Conservation (phyloP, 2,113 vertebrate genomes). For the Forbesichthys papilliferus region DNA sequence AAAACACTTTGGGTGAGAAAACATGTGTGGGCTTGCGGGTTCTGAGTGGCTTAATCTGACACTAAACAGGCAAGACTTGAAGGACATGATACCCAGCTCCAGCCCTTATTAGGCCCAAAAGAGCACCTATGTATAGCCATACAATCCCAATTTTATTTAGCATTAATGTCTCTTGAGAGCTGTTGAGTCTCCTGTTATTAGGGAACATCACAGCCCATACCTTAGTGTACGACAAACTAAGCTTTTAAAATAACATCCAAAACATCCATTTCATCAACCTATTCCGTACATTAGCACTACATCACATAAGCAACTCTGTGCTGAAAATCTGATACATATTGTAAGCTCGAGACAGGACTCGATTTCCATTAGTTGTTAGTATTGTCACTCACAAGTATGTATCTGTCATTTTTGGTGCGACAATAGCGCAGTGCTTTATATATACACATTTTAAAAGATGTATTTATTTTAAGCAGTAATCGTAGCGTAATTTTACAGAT, state of each 20-base stretch:
- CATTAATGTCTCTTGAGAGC: conserved; percentile 42
- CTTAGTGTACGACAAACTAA: not conserved
- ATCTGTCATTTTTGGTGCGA: too few species aligned
- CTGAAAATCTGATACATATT: too few species aligned
- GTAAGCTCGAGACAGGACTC: not conserved
- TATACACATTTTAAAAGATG: too few species aligned
- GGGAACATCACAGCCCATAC: conserved; percentile 10
- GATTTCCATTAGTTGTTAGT: too few species aligned
- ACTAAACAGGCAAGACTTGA: conserved; percentile 58
- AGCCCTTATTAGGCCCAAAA: conserved; percentile 62
- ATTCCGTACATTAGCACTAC: too few species aligned
- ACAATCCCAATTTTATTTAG: conserved; percentile 66
- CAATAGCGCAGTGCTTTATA: too few species aligned
- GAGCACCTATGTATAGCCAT: conserved; percentile 58
- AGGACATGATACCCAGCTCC: conserved; percentile 66
- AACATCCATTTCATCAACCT: conserved; percentile 1
- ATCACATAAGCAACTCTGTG: too few species aligned
- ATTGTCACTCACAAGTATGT: too few species aligned
- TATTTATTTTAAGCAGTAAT: too few species aligned
- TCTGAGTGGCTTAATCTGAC: conserved; percentile 51
- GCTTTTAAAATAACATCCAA: conserved; percentile 1
- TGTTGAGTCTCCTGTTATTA: conserved; percentile 16
- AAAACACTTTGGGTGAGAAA: conserved; percentile 30
- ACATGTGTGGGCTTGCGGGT: conserved; percentile 30
- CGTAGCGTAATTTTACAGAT: too few species aligned